Conservation (phyloP, 92 coral and sea anemone genomes). For the Porites evermanni region DNA sequence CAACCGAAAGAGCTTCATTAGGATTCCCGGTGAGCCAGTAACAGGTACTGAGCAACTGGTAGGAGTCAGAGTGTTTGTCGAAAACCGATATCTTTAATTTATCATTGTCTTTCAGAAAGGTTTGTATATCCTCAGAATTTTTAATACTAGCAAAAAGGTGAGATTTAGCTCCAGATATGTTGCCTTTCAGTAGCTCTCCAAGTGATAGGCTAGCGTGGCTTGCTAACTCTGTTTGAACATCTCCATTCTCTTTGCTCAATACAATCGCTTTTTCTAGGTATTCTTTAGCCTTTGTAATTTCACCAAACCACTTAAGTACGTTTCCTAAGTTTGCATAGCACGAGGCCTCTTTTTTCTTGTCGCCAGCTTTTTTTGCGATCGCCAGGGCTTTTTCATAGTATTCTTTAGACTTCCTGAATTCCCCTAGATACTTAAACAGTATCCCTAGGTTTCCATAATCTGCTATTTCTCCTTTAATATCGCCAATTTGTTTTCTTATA, state of each 20-base stretch:
- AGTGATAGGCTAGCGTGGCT: not conserved
- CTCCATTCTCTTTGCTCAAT: not conserved
- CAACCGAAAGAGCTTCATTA: not conserved
- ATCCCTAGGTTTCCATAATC: too few relatives aligned
- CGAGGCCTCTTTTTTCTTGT: not conserved
- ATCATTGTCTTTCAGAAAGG: not conserved
- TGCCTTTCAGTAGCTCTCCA: not conserved
- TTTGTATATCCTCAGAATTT: not conserved
- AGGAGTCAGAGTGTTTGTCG: not conserved
- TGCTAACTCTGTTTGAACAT: not conserved
- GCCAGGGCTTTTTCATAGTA: not conserved
- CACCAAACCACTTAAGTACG: not conserved
- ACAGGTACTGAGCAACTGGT: not conserved
- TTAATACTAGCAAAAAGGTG: not conserved
- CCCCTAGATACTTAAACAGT: not conserved
- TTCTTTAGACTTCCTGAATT: not conserved
- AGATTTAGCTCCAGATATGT: not conserved
- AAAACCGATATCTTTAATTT: not conserved
- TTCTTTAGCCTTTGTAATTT: not conserved
- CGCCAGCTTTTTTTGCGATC: not conserved
- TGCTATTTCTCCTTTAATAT: not conserved
- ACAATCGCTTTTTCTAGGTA: not conserved
- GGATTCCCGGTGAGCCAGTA: not conserved
- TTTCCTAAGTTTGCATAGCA: not conserved
- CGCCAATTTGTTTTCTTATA: not conserved